A percentile compares a stretch with the other conserved stretches of the same genome.
Evolutionary conservation across 2,888 invertebrate genomes (phyloP).

Genomic region (Eurytoma californica): DNA sequence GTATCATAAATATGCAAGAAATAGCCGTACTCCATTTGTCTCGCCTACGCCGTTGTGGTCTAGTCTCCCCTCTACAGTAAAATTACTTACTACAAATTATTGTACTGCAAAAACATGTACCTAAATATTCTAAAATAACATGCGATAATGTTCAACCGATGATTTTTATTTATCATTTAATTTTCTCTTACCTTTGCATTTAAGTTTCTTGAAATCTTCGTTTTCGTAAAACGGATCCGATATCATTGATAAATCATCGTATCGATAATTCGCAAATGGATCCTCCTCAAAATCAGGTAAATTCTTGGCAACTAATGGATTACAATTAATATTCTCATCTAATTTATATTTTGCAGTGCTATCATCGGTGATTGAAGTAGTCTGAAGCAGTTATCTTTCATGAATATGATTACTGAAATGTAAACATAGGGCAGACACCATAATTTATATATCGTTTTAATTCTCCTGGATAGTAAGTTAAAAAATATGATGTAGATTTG

Average conservation of each 20-base stretch:
- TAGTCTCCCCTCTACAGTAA: too few species aligned
- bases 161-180: too few species aligned
- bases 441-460: not conserved
- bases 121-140: too few species aligned
- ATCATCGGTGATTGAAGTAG: not conserved
- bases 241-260: slow-evolving; percentile 22
- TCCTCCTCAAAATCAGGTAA: slow-evolving; percentile 27
- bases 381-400: slow-evolving; percentile 34
- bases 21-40: too few species aligned
- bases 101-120: too few species aligned
- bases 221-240: slow-evolving; percentile 23
- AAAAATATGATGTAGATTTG: too few species aligned
- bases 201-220: not conserved
- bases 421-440: not conserved
- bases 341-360: not conserved
- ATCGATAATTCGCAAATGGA: slow-evolving; percentile 24
- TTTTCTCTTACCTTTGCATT: too few species aligned
- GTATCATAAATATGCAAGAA: too few species aligned
- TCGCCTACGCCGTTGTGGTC: too few species aligned
- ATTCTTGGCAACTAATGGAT: not conserved
- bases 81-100: too few species aligned
- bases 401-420: slow-evolving; percentile 26
- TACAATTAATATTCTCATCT: not conserved
- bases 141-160: too few species aligned
- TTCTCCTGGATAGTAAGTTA: slow-evolving; percentile 16